Evolutionary conservation across 2,888 invertebrate genomes (phyloP).

Genomic region (Galeopsomyia nigrocyanea): DNA sequence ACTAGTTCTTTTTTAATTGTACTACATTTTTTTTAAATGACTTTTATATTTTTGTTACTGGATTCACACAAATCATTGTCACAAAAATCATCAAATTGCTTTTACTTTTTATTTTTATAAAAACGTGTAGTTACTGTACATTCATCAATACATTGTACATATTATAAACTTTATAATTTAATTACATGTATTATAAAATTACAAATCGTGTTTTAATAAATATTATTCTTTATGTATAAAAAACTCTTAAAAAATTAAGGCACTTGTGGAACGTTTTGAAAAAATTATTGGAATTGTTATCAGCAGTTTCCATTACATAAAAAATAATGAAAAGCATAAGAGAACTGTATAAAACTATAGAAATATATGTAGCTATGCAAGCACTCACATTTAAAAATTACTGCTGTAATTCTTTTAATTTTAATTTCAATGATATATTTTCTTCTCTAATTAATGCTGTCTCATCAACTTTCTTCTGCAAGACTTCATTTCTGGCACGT

Average conservation of each 20-base stretch:
- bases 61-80: slow-evolving; percentile 21
- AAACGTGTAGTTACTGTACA: slow-evolving; percentile 37
- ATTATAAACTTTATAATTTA: slow-evolving; percentile 36
- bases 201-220: slow-evolving; percentile 39
- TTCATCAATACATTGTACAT: slow-evolving; percentile 40
- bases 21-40: background rate
- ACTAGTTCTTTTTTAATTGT: no score
- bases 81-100: slow-evolving; percentile 21
- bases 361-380: slow-evolving; percentile 17
- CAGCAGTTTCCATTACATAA: slow-evolving; percentile 16
- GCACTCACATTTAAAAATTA: slow-evolving; percentile 42
- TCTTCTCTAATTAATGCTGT: slow-evolving; percentile 59
- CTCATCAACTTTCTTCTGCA: slow-evolving; percentile 57
- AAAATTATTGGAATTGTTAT: slow-evolving; percentile 13
- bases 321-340: slow-evolving; percentile 14
- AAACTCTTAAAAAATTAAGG: slow-evolving; percentile 17
- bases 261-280: slow-evolving; percentile 20
- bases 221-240: slow-evolving; percentile 37
- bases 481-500: slow-evolving; percentile 55
- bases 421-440: slow-evolving; percentile 58
- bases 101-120: slow-evolving; percentile 12
- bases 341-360: slow-evolving; percentile 6
- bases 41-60: slow-evolving; percentile 38
- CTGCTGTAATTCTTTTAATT: slow-evolving; percentile 55
- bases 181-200: slow-evolving; percentile 32